Evolutionary conservation across 1,140 invertebrate genomes (phyloP).

Genomic region (Anoplolepis gracilipes): DNA sequence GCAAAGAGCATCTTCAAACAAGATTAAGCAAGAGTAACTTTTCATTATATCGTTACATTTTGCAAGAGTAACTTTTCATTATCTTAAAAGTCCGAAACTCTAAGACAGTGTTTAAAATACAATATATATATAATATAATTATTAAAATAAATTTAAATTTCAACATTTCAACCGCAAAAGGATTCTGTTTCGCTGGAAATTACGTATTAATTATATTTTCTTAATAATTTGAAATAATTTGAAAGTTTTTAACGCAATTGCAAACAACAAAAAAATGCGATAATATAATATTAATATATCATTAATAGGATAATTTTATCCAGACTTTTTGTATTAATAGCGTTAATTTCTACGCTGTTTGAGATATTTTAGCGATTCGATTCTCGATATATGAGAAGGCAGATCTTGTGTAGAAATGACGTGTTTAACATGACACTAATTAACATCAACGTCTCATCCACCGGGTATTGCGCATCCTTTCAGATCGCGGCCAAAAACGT

Average conservation of each 20-base stretch:
- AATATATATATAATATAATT: too few relatives aligned
- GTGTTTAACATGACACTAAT: slow-evolving; percentile 37
- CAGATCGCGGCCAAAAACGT: slow-evolving; percentile 36
- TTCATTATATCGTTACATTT: not conserved
- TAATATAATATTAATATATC: not conserved
- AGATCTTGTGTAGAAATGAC: slow-evolving; percentile 15
- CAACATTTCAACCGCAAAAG: not conserved
- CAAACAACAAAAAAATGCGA: not conserved
- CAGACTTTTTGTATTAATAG: not conserved
- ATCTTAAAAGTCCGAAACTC: not conserved
- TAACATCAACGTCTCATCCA: slow-evolving; percentile 37
- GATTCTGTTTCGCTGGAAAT: not conserved
- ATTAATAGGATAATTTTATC: not conserved
- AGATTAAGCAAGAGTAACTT: not conserved
- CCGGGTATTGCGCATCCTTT: slow-evolving; percentile 24
- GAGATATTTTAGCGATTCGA: slow-evolving; percentile 25
- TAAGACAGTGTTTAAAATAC: not conserved
- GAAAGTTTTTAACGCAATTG: not conserved
- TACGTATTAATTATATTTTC: not conserved
- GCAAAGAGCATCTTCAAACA: not conserved
- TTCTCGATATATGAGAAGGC: not conserved
- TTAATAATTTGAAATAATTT: not conserved
- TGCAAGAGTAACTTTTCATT: not conserved
- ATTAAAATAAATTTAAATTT: not conserved
- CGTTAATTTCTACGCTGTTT: not conserved